Evolutionary conservation across 2,888 invertebrate species (phyloP).

Genomic region (Leptodirus hochenwartii): DNA sequence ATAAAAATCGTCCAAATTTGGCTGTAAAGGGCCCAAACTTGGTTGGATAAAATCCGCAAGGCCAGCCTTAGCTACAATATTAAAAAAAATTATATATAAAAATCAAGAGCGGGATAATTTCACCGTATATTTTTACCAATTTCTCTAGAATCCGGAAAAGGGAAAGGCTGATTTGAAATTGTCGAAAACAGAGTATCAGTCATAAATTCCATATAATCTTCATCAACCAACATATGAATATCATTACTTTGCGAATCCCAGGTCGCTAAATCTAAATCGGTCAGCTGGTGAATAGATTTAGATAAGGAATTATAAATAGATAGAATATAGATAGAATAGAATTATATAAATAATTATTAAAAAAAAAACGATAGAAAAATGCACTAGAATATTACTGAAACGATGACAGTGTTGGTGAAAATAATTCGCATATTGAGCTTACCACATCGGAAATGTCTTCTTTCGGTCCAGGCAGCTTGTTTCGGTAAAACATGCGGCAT

Average conservation of each 20-base stretch:
- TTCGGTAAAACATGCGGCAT: slow-evolving; percentile 87
- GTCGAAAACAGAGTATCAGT: slow-evolving; percentile 83
- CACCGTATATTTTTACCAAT: slow-evolving; percentile 43
- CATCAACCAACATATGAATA: slow-evolving; percentile 58
- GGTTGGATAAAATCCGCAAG: slow-evolving; percentile 97
- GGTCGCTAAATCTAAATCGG: slow-evolving; percentile 54
- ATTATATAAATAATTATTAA: background rate
- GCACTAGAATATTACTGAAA: background rate
- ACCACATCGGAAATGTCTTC: slow-evolving; percentile 63
- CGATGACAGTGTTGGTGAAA: background rate
- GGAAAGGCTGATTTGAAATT: slow-evolving; percentile 75
- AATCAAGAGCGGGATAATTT: slow-evolving; percentile 6
- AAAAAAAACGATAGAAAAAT: background rate
- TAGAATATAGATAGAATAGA: no score
- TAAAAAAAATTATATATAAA: slow-evolving; percentile 8
- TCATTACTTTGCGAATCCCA: slow-evolving; percentile 50
- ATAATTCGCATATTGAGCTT: slow-evolving; percentile 16
- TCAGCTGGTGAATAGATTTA: slow-evolving; percentile 33
- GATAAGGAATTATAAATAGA: slow-evolving; percentile 2
- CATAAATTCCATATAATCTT: slow-evolving; percentile 74
- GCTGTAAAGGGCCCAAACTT: slow-evolving; percentile 89
- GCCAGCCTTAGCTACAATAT: slow-evolving; percentile 56
- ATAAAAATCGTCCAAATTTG: slow-evolving; percentile 88
- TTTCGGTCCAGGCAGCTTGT: slow-evolving; percentile 58
- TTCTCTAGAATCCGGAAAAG: slow-evolving; percentile 93